These are phyloP conservation scores for Coendou prehensilis DNA, from an alignment of 2,797 vertebrate species.

Conservation along the genomic window DNA sequence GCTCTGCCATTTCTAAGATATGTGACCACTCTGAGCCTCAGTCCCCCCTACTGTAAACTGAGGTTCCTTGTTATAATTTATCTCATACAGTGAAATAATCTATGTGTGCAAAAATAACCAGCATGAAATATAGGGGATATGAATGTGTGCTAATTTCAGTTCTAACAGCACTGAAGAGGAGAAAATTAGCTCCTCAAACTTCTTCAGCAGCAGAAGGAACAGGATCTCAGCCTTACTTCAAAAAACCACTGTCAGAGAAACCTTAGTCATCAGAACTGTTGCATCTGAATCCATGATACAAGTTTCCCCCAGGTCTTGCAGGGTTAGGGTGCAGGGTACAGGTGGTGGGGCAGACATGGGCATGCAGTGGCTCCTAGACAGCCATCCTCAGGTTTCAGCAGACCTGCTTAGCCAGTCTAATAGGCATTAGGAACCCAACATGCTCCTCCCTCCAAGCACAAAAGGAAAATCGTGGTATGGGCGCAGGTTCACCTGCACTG, in stretches of 20 bases:
- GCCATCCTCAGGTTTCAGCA: constrained; percentile 21
- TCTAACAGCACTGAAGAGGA: not conserved
- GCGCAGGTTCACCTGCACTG: not conserved
- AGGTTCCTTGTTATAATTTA: constrained; percentile 53
- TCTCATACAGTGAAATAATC: constrained; percentile 41
- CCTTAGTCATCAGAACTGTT: not conserved
- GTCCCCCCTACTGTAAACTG: constrained; percentile 27
- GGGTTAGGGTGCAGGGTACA: not conserved
- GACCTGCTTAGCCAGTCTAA: constrained; percentile 23
- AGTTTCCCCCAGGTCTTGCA: not conserved
- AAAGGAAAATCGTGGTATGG: not conserved
- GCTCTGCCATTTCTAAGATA: not conserved
- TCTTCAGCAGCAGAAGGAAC: not conserved
- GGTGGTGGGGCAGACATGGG: not conserved
- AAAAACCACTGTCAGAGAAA: not conserved
- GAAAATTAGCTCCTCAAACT: not conserved
- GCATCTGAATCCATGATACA: not conserved
- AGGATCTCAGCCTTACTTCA: constrained; percentile 12
- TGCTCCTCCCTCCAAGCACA: not conserved
- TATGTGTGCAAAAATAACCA: constrained; percentile 50
- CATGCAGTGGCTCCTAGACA: not conserved
- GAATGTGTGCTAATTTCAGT: constrained; percentile 16
- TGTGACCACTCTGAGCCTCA: constrained; percentile 39
- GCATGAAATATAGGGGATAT: not conserved
- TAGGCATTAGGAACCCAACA: constrained; percentile 6